Base-by-base conservation (phyloP, 2,113 vertebrate genomes). In the Tetrao urogallus region DNA sequence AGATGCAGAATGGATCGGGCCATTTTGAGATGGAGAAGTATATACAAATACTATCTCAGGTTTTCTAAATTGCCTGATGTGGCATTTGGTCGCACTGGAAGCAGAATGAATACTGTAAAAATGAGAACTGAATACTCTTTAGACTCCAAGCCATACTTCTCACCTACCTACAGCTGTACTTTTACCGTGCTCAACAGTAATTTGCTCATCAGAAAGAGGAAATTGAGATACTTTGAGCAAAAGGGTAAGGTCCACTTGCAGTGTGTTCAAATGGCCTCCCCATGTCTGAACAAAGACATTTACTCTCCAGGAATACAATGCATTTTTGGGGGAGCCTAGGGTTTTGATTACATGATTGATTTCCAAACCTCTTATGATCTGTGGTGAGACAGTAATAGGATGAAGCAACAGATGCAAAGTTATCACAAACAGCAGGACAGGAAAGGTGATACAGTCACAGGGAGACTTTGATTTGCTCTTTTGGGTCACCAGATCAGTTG, bases 401-500 rank as follows among this genome's bases (percentile, higher is more conserved):
- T 82, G 71, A 93, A 91, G 64, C 13, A 77, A 79, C 12, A 65
- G 36, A 32, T 58, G 28, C 16, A 50, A 88, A 90, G 32, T 54
- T 40, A 61, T 3, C 0, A 1, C 61, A 63, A 30, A 75, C 38
- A 72, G 54, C 0, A 34, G 66, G 40, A 58, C 18, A 45, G 42
- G 38, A 70, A 38, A 92, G 40, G 36, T 66, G 83, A 76, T 9
- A 45, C 19, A 45, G 74, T 27, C 60, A 45, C 2, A 75, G 24
- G 57, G 71, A 92, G 74, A 70, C 8, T 24, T 75, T 82, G 71
- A 88, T 94, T 88, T 92, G 40, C n/a, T 88, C 43, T 48, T 88
- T 90, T 69, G 40, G 40, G 88, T 94, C 61, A 77, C 24, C 34
- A 86, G 65, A 74, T 47, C 61, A 72, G 18, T 45, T 73, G 24